Evolutionary conservation across 2,113 vertebrate species (phyloP), one percentile per base, ranked within the genome.

Genomic region (Eurypyga helias): DNA sequence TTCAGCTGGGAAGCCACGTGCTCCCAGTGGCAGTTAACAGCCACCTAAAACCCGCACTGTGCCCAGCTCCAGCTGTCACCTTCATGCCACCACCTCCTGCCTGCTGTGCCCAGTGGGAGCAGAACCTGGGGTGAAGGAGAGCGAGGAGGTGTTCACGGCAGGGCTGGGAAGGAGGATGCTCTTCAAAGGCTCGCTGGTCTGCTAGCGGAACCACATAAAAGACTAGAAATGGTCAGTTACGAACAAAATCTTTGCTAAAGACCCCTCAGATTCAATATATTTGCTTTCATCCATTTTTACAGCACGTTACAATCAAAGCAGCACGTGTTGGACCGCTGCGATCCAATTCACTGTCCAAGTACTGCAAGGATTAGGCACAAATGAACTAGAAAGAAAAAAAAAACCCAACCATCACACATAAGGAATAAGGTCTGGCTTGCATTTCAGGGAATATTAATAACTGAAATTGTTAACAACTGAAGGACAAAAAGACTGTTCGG

Each of bases 371-470:
- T 82, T 31, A 70, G 64, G 70, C 65, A 91, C 15, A 19, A 24
- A 26, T 2, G 41, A 78, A 79, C 15, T 41, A 80, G 61, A 84
- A 82, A 28, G 6, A 10, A 38, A 65, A 17, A 36, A 45, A 43
- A 36, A 17, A 41, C 41, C 41, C 54, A 61, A n/a, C 33, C 46
- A 72, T n/a, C 19, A 69, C 36, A 55, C 21, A 33, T 8, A 41
- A 92, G 52, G 88, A 95, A 43, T 60, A 81, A 88, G 29, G 25
- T 23, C 66, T 91, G 51, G 38, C 64, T 93, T 90, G 69, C 52
- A 72, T 91, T 94, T 90, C 55, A 91, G 64, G 71, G 52, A 83
- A 52, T 60, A 90, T 82, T 79, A 89, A 81, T 86, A 81, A 81
- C 48, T 46, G 28, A 79, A 96, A 88, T 86, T 46, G 41, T 62